phyloP scores from a whole-genome alignment of 2,888 invertebrate genomes.

The Pachliopta kotzebuea region DNA sequence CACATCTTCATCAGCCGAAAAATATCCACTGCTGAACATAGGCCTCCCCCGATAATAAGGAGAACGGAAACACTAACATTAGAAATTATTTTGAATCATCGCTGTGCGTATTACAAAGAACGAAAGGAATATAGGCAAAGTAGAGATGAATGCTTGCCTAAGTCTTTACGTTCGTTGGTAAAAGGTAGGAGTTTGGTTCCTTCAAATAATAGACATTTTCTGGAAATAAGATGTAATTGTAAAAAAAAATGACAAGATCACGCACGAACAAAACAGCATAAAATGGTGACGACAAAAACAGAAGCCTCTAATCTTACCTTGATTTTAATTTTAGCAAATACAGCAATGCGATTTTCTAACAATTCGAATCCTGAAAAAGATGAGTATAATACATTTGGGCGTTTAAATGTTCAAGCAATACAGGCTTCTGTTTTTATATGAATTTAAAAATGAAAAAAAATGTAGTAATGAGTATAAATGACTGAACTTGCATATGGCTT shows the following conservation, averaged over 20 bases:
- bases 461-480: constrained; percentile 19
- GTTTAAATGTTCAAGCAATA: constrained; percentile 1
- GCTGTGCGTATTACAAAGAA: too few relatives aligned
- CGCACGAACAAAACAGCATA: constrained; percentile 38
- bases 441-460: constrained; percentile 7
- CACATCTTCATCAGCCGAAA: too few relatives aligned
- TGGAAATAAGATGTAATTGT: constrained; percentile 45
- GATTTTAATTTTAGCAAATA: constrained; percentile 55
- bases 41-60: too few relatives aligned
- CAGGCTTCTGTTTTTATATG: constrained; percentile 27
- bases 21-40: too few relatives aligned
- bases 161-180: too few relatives aligned
- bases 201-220: constrained; percentile 47
- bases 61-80: too few relatives aligned
- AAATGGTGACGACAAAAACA: constrained; percentile 50
- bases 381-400: constrained; percentile 9
- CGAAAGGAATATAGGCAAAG: too few relatives aligned
- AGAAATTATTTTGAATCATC: too few relatives aligned
- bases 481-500: not conserved
- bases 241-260: constrained; percentile 35
- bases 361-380: constrained; percentile 66
- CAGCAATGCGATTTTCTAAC: constrained; percentile 74
- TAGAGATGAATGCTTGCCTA: too few relatives aligned
- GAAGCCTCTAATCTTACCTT: constrained; percentile 63
- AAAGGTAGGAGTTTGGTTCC: not conserved